These are phyloP conservation scores for Pygocentrus nattereri DNA, from an alignment of 2,797 vertebrate species.

Conservation along the genomic window DNA sequence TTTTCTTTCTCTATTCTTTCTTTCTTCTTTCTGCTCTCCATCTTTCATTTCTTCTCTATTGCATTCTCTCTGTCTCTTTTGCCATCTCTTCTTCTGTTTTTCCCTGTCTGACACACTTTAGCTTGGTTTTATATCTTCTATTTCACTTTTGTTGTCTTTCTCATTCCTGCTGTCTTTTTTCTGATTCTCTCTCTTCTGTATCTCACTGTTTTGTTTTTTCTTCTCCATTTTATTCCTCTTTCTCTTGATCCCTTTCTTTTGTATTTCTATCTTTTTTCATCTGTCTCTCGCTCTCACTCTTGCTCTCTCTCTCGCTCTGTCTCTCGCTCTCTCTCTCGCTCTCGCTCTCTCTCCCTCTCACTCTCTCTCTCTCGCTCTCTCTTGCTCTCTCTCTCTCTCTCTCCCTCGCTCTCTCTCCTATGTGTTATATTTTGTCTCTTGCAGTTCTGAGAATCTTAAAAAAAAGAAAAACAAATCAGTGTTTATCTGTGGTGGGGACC, in stretches of 20 bases:
- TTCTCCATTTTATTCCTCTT: neutral
- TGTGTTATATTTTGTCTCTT: neutral
- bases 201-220: neutral
- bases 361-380: too few species aligned
- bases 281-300: neutral
- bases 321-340: too few species aligned
- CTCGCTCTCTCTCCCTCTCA: too few species aligned
- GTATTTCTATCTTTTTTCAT: neutral
- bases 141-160: slow-evolving; percentile 1
- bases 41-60: neutral
- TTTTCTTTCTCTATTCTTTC: neutral
- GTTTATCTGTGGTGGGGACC: neutral
- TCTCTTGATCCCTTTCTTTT: too few species aligned
- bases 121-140: slow-evolving; percentile 30
- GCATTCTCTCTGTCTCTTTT: too few species aligned
- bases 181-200: neutral
- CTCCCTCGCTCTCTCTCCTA: neutral
- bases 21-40: neutral
- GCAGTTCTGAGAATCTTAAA: neutral
- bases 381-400: slow-evolving; percentile 2
- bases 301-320: neutral
- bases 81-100: too few species aligned
- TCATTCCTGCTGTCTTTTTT: neutral
- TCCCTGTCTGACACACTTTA: too few species aligned
- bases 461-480: neutral